phyloP scores from a whole-genome alignment of 2,888 invertebrate species.

The Lasioglossum pauxillum region DNA sequence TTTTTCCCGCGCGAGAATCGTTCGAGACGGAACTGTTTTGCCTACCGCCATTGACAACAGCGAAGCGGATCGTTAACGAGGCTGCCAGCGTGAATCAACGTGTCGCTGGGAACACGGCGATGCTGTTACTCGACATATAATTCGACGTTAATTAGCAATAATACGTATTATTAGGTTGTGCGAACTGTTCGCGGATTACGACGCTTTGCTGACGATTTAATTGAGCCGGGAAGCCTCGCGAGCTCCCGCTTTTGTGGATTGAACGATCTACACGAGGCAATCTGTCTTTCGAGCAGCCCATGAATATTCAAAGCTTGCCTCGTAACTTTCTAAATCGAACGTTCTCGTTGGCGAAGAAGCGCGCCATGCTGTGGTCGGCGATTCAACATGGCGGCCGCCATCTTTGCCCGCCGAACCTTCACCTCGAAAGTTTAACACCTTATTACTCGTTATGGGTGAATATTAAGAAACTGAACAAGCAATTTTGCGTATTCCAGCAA shows the following conservation, averaged over 20 bases:
- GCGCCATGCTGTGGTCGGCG: not conserved
- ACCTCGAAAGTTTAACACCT: not conserved
- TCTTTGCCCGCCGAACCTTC: not conserved
- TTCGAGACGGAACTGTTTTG: not conserved
- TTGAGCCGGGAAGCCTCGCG: not conserved
- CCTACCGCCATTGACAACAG: not conserved
- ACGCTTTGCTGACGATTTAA: not conserved
- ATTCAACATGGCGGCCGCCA: not conserved
- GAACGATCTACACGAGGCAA: not conserved
- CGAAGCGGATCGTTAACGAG: not conserved
- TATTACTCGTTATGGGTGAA: not conserved
- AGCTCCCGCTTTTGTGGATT: not conserved
- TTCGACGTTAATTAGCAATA: slow-evolving; percentile 39
- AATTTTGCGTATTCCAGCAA: not conserved
- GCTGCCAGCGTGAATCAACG: slow-evolving; percentile 3
- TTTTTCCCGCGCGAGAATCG: not conserved
- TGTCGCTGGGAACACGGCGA: slow-evolving; percentile 3
- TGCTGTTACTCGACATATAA: slow-evolving; percentile 9
- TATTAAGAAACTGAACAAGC: not conserved
- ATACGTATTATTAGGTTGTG: slow-evolving; percentile 5
- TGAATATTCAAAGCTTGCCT: not conserved
- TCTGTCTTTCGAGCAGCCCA: not conserved
- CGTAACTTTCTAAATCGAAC: not conserved
- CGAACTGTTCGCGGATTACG: slow-evolving; percentile 23
- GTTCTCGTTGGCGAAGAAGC: not conserved